A percentile compares a stretch with the other conserved stretches of the same genome.
Conservation (phyloP, 2,888 invertebrate genomes). For the Drosophila flavopinicola region DNA sequence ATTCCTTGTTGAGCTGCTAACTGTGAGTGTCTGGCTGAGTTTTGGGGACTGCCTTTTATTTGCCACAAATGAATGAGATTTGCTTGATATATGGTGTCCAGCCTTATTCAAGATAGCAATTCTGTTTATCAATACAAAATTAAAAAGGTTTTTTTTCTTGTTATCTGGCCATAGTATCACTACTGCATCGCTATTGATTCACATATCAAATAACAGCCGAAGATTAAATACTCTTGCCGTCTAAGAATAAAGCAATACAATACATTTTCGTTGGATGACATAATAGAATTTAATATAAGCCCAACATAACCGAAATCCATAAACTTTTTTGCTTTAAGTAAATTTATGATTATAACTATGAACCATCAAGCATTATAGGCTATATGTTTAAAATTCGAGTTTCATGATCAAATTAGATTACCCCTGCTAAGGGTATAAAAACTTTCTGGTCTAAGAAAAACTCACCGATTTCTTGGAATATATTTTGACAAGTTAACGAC, state of each 20-base stretch:
- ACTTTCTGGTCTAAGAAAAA: too few species aligned
- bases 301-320: too few species aligned
- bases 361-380: too few species aligned
- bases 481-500: background rate
- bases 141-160: background rate
- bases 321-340: too few species aligned
- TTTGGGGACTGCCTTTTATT: conserved; percentile 17
- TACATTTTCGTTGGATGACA: too few species aligned
- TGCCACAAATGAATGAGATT: background rate
- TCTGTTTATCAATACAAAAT: conserved; percentile 6
- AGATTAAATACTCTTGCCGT: background rate
- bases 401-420: too few species aligned
- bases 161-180: background rate
- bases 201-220: background rate
- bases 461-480: too few species aligned
- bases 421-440: too few species aligned
- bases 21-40: conserved; percentile 11
- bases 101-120: background rate
- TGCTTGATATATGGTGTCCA: background rate
- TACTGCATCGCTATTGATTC: background rate
- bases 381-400: too few species aligned
- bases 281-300: too few species aligned
- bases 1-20: conserved; percentile 18
- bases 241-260: too few species aligned
- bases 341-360: too few species aligned